phyloP scores from a whole-genome alignment of 2,888 invertebrate genomes.

The Andrena praecox region DNA sequence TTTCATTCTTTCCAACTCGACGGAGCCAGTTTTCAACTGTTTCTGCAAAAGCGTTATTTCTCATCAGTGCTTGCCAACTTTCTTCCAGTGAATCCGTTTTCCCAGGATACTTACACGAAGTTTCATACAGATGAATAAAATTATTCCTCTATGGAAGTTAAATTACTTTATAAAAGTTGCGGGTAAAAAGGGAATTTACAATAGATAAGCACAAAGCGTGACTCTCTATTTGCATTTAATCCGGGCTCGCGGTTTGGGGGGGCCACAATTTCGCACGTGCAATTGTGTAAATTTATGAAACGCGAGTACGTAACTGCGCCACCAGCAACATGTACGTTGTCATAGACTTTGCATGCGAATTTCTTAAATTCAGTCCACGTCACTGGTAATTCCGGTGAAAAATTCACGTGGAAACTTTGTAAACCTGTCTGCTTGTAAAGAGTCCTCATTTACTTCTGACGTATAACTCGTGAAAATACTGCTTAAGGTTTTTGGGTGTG shows the following conservation, averaged over 20 bases:
- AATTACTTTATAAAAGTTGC: conserved; percentile 70
- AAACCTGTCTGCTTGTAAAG: not conserved
- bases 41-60: conserved; percentile 54
- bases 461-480: no score
- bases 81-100: conserved; percentile 53
- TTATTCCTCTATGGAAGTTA: conserved; percentile 72
- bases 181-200: conserved; percentile 53
- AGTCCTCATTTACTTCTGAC: not conserved
- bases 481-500: no score
- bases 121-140: conserved; percentile 73
- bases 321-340: not conserved
- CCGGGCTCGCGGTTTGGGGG: conserved; percentile 29
- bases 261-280: conserved; percentile 41
- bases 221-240: conserved; percentile 66
- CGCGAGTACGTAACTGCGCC: not conserved
- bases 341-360: conserved; percentile 4
- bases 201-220: conserved; percentile 54
- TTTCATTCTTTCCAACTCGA: conserved; percentile 27
- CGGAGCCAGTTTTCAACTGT: conserved; percentile 50
- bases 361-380: not conserved
- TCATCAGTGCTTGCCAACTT: conserved; percentile 58
- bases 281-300: conserved; percentile 31
- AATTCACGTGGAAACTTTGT: not conserved
- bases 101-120: conserved; percentile 60
- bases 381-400: not conserved